phyloP scores from a whole-genome alignment of 2,113 vertebrate genomes.

The Spea multiplicata region DNA sequence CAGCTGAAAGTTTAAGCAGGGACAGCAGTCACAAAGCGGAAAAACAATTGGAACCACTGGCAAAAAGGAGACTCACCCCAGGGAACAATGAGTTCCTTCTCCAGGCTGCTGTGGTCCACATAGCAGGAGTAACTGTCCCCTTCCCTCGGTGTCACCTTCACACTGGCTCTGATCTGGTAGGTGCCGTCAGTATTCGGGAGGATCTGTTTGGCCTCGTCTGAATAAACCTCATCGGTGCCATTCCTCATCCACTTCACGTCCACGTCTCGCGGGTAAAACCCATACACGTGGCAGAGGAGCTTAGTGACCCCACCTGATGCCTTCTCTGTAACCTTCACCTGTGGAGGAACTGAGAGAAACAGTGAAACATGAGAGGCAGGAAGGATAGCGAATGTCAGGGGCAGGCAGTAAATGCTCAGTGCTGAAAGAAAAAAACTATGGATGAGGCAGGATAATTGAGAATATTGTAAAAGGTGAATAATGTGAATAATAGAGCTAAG shows the following conservation, averaged over 20 bases:
- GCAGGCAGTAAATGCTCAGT: too few relatives aligned
- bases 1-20: too few relatives aligned
- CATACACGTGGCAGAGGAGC: slow-evolving; percentile 13
- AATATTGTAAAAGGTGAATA: too few relatives aligned
- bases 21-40: too few relatives aligned
- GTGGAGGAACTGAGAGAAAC: background rate
- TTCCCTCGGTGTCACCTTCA: background rate
- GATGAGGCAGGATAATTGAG: too few relatives aligned
- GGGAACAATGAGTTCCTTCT: background rate
- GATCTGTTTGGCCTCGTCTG: background rate
- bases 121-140: slow-evolving; percentile 5
- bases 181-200: slow-evolving; percentile 5
- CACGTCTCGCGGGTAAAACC: slow-evolving; percentile 14
- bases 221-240: background rate
- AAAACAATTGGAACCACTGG: too few relatives aligned
- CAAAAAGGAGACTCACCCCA: background rate
- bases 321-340: background rate
- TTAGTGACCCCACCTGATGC: background rate
- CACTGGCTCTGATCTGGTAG: background rate
- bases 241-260: slow-evolving; percentile 13
- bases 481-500: too few relatives aligned
- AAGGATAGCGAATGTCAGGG: too few relatives aligned
- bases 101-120: slow-evolving; percentile 15
- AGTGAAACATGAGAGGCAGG: too few relatives aligned
- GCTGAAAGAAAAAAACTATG: too few relatives aligned